Evolutionary conservation across 2,888 invertebrate species (phyloP).

Genomic region (Oeneis ivallda): DNA sequence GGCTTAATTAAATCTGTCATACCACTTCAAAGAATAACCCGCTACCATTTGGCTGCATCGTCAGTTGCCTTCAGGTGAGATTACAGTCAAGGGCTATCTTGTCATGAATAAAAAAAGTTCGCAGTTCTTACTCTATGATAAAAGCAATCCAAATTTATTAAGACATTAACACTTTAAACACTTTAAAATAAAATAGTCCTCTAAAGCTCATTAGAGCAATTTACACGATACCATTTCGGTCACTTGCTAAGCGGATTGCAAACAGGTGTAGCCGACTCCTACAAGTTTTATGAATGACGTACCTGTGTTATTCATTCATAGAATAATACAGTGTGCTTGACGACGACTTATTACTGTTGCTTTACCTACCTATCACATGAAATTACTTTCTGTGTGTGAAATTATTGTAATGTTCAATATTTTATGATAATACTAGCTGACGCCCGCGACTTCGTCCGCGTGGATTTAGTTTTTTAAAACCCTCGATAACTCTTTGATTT

Average conservation of each 20-base stretch:
- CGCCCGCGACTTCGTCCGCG: too few species aligned
- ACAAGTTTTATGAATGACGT: slow-evolving; percentile 42
- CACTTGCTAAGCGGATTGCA: slow-evolving; percentile 45
- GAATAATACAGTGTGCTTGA: neutral
- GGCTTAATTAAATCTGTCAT: too few species aligned
- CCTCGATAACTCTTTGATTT: too few species aligned
- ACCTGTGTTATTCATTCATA: slow-evolving; percentile 30
- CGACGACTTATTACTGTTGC: neutral
- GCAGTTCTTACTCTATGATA: neutral
- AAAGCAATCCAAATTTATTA: slow-evolving; percentile 4
- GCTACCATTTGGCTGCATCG: too few species aligned
- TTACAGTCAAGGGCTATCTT: too few species aligned
- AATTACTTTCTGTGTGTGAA: too few species aligned
- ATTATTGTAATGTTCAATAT: too few species aligned
- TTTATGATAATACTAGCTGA: too few species aligned
- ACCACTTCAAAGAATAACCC: too few species aligned
- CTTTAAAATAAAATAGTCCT: slow-evolving; percentile 45
- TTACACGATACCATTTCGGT: slow-evolving; percentile 42
- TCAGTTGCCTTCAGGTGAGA: too few species aligned
- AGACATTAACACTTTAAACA: neutral
- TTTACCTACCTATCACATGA: neutral
- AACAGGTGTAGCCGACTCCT: slow-evolving; percentile 49
- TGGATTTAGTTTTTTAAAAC: too few species aligned
- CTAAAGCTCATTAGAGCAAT: slow-evolving; percentile 49
- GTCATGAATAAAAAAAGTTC: too few species aligned